These are phyloP conservation scores for Metridium senile DNA, from an alignment of 92 coral and sea anemone species.

Conservation along the genomic window DNA sequence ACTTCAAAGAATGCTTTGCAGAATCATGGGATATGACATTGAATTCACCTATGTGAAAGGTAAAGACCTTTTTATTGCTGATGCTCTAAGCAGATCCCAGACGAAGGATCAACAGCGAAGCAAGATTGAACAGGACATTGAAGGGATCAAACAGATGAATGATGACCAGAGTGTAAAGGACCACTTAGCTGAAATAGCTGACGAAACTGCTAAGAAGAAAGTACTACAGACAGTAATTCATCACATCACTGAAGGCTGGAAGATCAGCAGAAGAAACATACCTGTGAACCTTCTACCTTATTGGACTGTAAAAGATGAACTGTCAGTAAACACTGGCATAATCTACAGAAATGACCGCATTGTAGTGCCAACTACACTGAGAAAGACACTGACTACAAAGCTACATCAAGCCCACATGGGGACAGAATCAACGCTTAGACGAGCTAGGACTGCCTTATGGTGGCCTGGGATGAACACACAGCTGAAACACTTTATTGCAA, in stretches of 20 bases:
- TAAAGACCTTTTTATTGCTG: no score
- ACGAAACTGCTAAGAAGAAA: not conserved
- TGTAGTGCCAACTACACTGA: constrained; percentile 33
- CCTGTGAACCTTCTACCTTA: constrained; percentile 19
- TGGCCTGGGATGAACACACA: constrained; percentile 30
- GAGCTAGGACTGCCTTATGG: constrained; percentile 3
- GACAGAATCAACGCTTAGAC: constrained; percentile 14
- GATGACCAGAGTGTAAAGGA: constrained; percentile 25
- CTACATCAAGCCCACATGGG: constrained; percentile 39
- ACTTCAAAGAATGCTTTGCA: no score
- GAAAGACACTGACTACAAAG: constrained; percentile 30
- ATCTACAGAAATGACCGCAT: constrained; percentile 37
- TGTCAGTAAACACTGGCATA: constrained; percentile 15
- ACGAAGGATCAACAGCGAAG: constrained; percentile 16
- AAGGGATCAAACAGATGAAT: constrained; percentile 11
- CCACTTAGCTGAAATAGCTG: constrained; percentile 9
- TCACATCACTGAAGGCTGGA: constrained; percentile 7
- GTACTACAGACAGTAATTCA: constrained; percentile 9
- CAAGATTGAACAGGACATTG: constrained; percentile 35
- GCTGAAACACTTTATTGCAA: constrained; percentile 34
- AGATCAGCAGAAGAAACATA: not conserved
- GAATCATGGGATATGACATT: no score
- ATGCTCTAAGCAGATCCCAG: constrained; percentile 5
- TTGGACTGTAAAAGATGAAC: no score
- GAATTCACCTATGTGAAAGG: no score